Base-by-base conservation (phyloP, 2,888 invertebrate species). In the Aphelenchoides bicaudatus region DNA sequence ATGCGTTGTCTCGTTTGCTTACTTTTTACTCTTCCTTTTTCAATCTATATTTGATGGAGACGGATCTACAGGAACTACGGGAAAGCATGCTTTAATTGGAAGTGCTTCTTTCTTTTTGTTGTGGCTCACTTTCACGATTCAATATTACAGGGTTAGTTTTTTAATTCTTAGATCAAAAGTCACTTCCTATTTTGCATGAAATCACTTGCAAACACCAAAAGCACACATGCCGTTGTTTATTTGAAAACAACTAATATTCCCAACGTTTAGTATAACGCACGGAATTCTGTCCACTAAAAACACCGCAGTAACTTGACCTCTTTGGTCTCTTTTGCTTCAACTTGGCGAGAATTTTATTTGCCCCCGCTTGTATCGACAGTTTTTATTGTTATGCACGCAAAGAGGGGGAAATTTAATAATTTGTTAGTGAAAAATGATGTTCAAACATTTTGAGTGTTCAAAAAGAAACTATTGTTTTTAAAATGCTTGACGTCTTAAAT, bases 41-140 rank as follows among this genome's bases (percentile, higher is more conserved):
- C 23, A 43, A 19, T 43, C 23, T 10, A 6, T 43, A 19, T 21
- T 43, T 25, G 43, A 43, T n/a, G n/a, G n/a, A n/a, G n/a, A n/a
- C n/a, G n/a, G n/a, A n/a, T 6, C 23, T 25, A 43, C 10, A 19
- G 8, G 8, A 19, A 19, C 43, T 10, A 10, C n/a, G 43, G 10
- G 16, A 6, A 8, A 21, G 8, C n/a, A 43, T 25, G 8, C 43
- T 19, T n/a, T 43, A 25, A 43, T 43, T n/a, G 43, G 43, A 43
- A 43, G 43, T n/a, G 43, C 23, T n/a, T 43, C 43, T 8, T 43
- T 43, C 43, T 43, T 43, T n/a, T 21, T 43, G 21, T n/a, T 43
- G 6, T 43, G 43, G 43, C 23, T 43, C 16, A 10, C 10, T 8
- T 43, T 43, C 43, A 8, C 43, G 21, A 43, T 43, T 43, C 43